Conservation (phyloP, 2,797 vertebrate genomes). For the Pipistrellus kuhlii region DNA sequence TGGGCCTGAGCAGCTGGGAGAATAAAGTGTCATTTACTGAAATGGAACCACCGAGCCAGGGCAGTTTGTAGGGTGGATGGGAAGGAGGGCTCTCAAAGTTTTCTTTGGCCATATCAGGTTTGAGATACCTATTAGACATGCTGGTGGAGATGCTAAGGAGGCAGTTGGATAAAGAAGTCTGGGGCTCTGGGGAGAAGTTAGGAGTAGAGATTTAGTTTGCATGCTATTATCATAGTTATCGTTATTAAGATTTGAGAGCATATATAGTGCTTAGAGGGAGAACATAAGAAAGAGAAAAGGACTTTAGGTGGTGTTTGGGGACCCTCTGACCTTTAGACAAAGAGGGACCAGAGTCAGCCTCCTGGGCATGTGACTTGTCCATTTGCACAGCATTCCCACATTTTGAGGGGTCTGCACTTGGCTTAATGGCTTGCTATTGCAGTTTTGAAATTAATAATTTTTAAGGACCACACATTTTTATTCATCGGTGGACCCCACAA, state of each 20-base stretch:
- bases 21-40: not conserved
- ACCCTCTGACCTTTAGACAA: too few relatives aligned
- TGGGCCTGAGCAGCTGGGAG: not conserved
- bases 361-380: too few relatives aligned
- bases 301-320: too few relatives aligned
- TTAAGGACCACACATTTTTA: too few relatives aligned
- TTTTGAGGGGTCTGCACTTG: too few relatives aligned
- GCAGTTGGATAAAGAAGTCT: not conserved
- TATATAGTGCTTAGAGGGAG: not conserved
- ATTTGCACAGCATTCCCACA: too few relatives aligned
- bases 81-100: not conserved
- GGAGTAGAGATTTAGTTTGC: not conserved
- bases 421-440: too few relatives aligned
- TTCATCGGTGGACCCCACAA: too few relatives aligned
- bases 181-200: not conserved
- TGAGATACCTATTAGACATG: not conserved
- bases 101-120: not conserved
- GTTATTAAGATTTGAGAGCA: not conserved
- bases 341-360: too few relatives aligned
- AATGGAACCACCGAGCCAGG: not conserved
- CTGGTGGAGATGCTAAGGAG: not conserved
- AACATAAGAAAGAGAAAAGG: too few relatives aligned
- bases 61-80: rapidly evolving
- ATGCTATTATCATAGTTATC: not conserved
- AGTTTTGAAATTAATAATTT: too few relatives aligned